These are phyloP conservation scores for Drosophila nigricruria DNA, from an alignment of 2,888 invertebrate genomes.

Conservation along the genomic window DNA sequence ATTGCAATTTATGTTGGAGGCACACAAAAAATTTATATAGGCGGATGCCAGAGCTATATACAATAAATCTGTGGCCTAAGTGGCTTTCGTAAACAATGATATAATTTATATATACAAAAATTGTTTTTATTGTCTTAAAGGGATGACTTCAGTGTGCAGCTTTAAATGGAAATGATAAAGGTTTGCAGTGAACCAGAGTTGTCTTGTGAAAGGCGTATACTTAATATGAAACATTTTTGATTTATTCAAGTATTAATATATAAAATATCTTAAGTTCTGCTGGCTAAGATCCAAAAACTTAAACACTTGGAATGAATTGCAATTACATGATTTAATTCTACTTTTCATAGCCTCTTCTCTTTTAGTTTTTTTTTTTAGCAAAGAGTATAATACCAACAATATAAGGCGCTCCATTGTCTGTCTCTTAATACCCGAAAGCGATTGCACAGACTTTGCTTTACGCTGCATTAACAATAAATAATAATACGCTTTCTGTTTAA, in stretches of 20 bases:
- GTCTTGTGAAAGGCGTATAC: background rate
- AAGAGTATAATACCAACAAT: background rate
- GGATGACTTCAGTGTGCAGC: background rate
- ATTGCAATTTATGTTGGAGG: slow-evolving; percentile 26
- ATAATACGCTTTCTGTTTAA: slow-evolving; percentile 30
- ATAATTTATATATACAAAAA: slow-evolving; percentile 3
- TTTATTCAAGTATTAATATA: background rate
- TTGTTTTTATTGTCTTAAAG: background rate
- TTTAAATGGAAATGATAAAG: background rate
- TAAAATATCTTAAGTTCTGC: too few relatives aligned
- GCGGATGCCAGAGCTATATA: background rate
- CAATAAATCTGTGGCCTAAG: slow-evolving; percentile 55
- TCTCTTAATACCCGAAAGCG: slow-evolving; percentile 12
- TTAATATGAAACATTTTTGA: background rate
- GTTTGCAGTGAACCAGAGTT: background rate
- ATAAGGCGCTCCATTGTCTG: background rate
- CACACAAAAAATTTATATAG: slow-evolving; percentile 6
- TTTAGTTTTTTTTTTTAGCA: background rate
- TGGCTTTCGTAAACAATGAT: slow-evolving; percentile 32
- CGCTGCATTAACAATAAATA: slow-evolving; percentile 35
- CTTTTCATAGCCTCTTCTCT: too few relatives aligned
- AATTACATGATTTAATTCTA: background rate
- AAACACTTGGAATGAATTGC: background rate
- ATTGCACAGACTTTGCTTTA: slow-evolving; percentile 26
- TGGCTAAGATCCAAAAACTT: background rate